A percentile compares a stretch with the other conserved stretches of the same genome.
Conservation (phyloP, 1,140 invertebrate genomes). For the Tetraneura akinire region DNA sequence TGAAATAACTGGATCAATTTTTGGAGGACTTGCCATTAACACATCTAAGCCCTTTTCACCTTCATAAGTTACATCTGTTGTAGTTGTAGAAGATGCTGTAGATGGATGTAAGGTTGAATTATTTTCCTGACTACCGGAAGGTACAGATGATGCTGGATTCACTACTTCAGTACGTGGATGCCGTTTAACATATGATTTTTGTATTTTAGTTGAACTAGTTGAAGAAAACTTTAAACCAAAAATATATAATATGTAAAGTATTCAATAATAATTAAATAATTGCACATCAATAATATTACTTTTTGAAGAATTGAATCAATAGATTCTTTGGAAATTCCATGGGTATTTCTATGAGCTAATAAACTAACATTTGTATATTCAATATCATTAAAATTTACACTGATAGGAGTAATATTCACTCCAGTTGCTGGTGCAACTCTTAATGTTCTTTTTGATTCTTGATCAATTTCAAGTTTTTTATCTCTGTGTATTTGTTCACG, state of each 20-base stretch:
- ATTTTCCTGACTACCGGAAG: conserved; percentile 19
- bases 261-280: neutral
- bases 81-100: neutral
- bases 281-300: neutral
- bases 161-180: conserved; percentile 19
- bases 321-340: conserved; percentile 48
- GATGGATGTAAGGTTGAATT: neutral
- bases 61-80: conserved; percentile 5
- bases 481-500: conserved; percentile 48
- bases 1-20: conserved; percentile 56
- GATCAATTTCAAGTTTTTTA: conserved; percentile 18
- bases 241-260: neutral
- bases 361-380: conserved; percentile 48
- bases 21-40: conserved; percentile 55
- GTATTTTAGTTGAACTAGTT: conserved; percentile 37
- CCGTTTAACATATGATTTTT: conserved; percentile 45
- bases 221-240: conserved; percentile 20
- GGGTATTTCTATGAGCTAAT: conserved; percentile 46
- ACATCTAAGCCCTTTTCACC: conserved; percentile 35
- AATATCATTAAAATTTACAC: conserved; percentile 46
- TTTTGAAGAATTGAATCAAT: conserved; percentile 48
- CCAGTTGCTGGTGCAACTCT: conserved; percentile 44
- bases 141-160: conserved; percentile 19
- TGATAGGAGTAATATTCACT: conserved; percentile 45
- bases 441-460: conserved; percentile 36